Evolutionary conservation across 2,797 vertebrate species (phyloP), one percentile per base, ranked within the genome.

Genomic region (Clarias laeviceps): DNA sequence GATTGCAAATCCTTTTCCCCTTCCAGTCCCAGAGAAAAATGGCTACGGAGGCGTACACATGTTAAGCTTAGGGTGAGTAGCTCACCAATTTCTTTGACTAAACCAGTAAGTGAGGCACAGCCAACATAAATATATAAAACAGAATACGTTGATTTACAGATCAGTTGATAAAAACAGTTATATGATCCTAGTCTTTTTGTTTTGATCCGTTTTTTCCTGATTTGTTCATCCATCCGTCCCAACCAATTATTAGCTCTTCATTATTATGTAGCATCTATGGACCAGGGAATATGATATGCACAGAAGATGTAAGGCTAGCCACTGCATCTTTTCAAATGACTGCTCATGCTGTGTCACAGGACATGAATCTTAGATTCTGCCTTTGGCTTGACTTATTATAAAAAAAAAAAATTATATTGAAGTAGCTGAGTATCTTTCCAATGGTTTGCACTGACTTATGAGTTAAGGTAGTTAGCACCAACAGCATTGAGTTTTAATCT

Each of bases 11-110:
- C 94, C 0, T 95, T 97, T 89, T 98, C 96, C 29, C 96, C 96
- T 0, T 95, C 97, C 73, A 97, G 96, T 89, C 96, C 97, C 4
- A 95, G 97, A 0, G 98, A 99, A 88, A 99, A 99, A 90, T 99
- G 98, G 98, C 96, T 99, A 59, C 94, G 98, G 29, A 97, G 96
- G 91, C 96, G 98, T 91, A 99, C 98, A 1, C 98, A 98, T 34
- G 98, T 99, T 91, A 99, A 99, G 90, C 92, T 99, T 84, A 95
- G 97, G 94, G 98, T 99, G 87, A 91, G 86, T 18, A 88, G 15
- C 22, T 27, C 64, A 66, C 7, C 34, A 20, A 15, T 54, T 32
- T 45, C 61, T 65, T 12, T 50, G 5, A 57, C n/a, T 80, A 80
- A 66, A 66, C 2, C 32, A 22, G 40, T 14, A 40, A 62, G 32